Evolutionary conservation across 2,888 invertebrate species (phyloP).

Genomic region (Aethes cnicana): DNA sequence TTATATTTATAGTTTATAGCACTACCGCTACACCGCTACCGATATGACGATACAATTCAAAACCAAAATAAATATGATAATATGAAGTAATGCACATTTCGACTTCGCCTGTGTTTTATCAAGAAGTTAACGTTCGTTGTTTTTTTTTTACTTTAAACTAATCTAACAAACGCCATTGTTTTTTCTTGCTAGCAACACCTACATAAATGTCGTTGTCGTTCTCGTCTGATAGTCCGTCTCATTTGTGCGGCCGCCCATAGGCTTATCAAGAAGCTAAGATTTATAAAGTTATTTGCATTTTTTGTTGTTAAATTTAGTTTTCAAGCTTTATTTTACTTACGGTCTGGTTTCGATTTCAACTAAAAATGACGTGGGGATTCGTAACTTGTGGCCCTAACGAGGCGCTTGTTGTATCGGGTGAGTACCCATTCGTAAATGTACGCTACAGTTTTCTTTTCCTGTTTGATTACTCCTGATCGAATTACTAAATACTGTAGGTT

Average conservation of each 20-base stretch:
- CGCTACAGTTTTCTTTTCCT: conserved; percentile 16
- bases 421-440: conserved; percentile 39
- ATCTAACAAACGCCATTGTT: not conserved
- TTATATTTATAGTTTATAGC: no score
- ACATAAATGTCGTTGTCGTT: conserved; percentile 22
- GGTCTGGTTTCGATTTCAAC: conserved; percentile 4
- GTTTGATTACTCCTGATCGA: no score
- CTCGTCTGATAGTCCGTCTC: not conserved
- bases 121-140: no score
- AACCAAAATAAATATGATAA: no score
- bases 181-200: not conserved
- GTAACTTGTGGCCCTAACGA: conserved; percentile 97
- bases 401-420: conserved; percentile 96
- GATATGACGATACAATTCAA: no score
- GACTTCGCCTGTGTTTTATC: no score
- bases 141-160: not conserved
- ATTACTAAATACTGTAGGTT: no score
- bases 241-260: conserved; percentile 34
- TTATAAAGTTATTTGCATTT: conserved; percentile 48
- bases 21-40: no score
- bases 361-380: conserved; percentile 91
- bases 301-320: conserved; percentile 50
- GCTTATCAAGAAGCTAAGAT: conserved; percentile 36
- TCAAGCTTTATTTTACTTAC: conserved; percentile 43
- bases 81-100: no score